phyloP scores from a whole-genome alignment of 1,140 invertebrate genomes.

The Wasmannia auropunctata region DNA sequence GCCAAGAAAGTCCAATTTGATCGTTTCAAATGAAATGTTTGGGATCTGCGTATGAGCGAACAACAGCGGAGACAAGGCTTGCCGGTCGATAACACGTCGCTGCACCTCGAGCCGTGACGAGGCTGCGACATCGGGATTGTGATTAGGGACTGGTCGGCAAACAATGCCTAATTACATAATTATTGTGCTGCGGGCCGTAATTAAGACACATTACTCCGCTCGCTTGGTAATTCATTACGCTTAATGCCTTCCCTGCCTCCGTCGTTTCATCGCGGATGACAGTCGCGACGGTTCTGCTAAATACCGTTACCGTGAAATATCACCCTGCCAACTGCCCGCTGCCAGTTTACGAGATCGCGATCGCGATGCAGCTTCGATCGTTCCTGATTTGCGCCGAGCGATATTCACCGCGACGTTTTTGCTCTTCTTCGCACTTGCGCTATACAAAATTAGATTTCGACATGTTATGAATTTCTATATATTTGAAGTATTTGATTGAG shows the following conservation, averaged over 20 bases:
- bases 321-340: constrained; percentile 61
- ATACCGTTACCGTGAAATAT: constrained; percentile 83
- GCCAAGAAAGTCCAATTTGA: background rate
- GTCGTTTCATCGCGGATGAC: constrained; percentile 82
- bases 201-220: constrained; percentile 84
- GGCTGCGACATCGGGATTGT: constrained; percentile 80
- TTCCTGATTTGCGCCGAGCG: background rate
- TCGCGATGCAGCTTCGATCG: constrained; percentile 4
- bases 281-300: constrained; percentile 80
- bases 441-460: background rate
- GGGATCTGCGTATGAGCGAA: constrained; percentile 59
- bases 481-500: background rate
- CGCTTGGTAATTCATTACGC: constrained; percentile 83
- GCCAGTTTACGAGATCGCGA: constrained; percentile 39
- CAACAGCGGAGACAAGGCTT: constrained; percentile 66
- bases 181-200: constrained; percentile 83
- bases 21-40: constrained; percentile 18
- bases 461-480: background rate
- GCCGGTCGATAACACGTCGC: constrained; percentile 74
- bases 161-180: constrained; percentile 85
- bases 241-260: constrained; percentile 83
- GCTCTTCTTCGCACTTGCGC: background rate
- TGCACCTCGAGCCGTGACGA: constrained; percentile 76
- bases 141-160: constrained; percentile 82
- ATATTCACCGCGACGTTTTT: no score